A percentile compares a stretch with the other conserved stretches of the same genome.
Conservation (phyloP, 1,140 invertebrate species). For the Whitmania pigra region DNA sequence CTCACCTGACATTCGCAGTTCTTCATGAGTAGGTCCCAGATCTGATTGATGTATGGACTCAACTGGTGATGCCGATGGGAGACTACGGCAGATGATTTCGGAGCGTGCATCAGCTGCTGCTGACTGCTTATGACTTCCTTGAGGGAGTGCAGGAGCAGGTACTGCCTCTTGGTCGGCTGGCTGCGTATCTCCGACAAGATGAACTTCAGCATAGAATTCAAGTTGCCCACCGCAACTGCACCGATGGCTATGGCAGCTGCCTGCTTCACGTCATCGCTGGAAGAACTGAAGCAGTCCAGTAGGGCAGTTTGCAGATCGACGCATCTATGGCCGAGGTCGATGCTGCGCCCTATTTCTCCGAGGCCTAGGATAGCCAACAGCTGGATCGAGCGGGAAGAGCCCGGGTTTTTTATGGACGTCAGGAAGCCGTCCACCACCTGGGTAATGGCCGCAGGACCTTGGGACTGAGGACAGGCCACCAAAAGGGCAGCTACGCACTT, state of each 20-base stretch:
- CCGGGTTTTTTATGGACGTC: conserved; percentile 39
- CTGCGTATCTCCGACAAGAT: conserved; percentile 80
- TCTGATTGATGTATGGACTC: conserved; percentile 15
- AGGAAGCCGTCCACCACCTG: conserved; percentile 58
- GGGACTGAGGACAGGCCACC: conserved; percentile 50
- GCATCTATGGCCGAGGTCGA: conserved; percentile 39
- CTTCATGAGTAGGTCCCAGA: conserved; percentile 55
- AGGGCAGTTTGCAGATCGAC: conserved; percentile 41
- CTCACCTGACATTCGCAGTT: conserved; percentile 68
- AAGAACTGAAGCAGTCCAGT: conserved; percentile 48
- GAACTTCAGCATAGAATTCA: conserved; percentile 82
- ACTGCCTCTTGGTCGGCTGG: conserved; percentile 76
- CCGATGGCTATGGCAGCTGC: conserved; percentile 88
- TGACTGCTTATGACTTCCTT: conserved; percentile 62
- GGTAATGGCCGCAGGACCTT: conserved; percentile 65
- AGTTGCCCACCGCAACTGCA: conserved; percentile 83
- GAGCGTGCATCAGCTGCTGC: conserved; percentile 24
- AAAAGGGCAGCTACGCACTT: conserved; percentile 88
- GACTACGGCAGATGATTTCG: background rate
- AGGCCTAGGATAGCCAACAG: conserved; percentile 84
- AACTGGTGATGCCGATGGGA: conserved; percentile 15
- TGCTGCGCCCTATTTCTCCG: conserved; percentile 85
- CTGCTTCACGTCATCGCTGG: conserved; percentile 62
- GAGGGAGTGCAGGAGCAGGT: conserved; percentile 84
- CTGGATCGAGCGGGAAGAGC: conserved; percentile 57